Evolutionary conservation across 2,113 vertebrate species (phyloP).

Genomic region (Tragelaphus imberbis): DNA sequence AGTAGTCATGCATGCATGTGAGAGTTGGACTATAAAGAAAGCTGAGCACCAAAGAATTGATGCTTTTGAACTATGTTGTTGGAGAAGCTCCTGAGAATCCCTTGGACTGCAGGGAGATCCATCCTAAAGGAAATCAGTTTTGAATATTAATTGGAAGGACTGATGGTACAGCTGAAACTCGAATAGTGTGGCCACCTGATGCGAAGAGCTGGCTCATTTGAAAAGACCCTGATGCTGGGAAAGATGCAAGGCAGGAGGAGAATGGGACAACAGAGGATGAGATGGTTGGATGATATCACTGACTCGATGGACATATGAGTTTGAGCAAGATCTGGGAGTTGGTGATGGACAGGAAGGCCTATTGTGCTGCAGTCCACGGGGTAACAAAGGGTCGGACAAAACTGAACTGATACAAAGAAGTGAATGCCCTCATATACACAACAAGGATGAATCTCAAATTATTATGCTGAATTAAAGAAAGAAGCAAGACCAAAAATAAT

Average conservation of each 20-base stretch:
- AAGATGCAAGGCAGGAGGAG: background rate
- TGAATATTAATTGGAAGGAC: background rate
- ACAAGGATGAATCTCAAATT: background rate
- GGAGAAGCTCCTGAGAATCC: background rate
- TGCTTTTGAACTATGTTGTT: background rate
- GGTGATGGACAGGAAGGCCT: background rate
- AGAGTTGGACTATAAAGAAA: background rate
- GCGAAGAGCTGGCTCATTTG: background rate
- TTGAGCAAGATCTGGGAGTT: background rate
- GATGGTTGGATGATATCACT: background rate
- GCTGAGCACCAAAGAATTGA: background rate
- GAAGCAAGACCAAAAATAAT: background rate
- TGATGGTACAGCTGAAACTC: background rate
- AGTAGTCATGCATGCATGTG: background rate
- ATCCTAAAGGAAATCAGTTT: background rate
- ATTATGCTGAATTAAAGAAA: background rate
- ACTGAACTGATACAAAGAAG: background rate
- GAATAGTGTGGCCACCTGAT: background rate
- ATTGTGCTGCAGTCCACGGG: background rate
- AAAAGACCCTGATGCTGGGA: background rate
- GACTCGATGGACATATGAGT: background rate
- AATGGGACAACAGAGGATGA: background rate
- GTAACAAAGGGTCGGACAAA: background rate
- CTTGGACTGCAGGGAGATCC: background rate
- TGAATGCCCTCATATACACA: background rate